Base-by-base conservation (phyloP, 2,113 vertebrate genomes). In the Ancistrus triradiatus region DNA sequence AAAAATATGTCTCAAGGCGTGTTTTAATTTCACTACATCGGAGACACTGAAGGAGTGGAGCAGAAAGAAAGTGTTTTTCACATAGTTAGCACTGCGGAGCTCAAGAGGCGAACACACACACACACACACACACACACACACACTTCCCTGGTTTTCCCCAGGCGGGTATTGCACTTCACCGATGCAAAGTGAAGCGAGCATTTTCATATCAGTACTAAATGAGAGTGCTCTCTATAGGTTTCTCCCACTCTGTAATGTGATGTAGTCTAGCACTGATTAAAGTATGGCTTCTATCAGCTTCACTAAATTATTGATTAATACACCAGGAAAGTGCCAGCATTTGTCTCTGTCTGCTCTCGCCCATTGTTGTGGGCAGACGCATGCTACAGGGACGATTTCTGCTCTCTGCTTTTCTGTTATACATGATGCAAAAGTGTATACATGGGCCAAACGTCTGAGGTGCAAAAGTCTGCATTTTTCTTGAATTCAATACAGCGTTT, bases 121-220 rank as follows among this genome's bases (percentile, higher is more conserved):
- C 47, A 63, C 31, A 48, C 42, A 66, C 40, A 65, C 40, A 38
- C 59, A 61, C 44, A 49, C 21, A 63, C 49, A 63, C 61, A 38
- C 33, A 50, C 15, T 3, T 11, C 38, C 11, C 1, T n/a, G 35
- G 42, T 61, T 65, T 53, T 65, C 71, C 71, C 66, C 44, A 55
- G 61, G 57, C 55, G 51, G 52, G 59, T 47, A 51, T 57, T 73
- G 63, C 64, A 63, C 64, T 67, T 66, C 58, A 64, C 37, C 58
- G 61, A 69, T 60, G 66, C 66, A 65, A 69, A 69, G 66, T 74
- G 66, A 69, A 69, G 42, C 62, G 57, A 69, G 72, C 66, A 74
- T 74, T 65, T 74, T 74, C 56, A 69, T 61, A 69, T 74, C 63
- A 69, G 69, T 73, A 60, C 71, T 74, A 74, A 74, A 69, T 69